Evolutionary conservation across 1,140 invertebrate genomes (phyloP).

Genomic region (Aphelinus atriplicis): DNA sequence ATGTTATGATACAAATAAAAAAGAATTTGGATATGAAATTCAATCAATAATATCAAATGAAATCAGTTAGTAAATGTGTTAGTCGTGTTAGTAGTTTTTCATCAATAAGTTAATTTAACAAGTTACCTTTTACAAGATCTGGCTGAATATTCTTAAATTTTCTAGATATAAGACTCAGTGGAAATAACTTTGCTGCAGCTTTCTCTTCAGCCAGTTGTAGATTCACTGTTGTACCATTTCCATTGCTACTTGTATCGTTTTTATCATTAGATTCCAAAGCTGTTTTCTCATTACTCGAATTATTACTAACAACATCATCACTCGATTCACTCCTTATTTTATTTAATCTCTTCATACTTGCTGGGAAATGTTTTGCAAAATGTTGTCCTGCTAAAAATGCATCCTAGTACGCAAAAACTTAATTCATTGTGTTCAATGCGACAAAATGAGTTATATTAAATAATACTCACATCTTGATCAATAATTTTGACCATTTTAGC

Average conservation of each 20-base stretch:
- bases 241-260: conserved; percentile 14
- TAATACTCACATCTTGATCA: conserved; percentile 64
- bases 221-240: conserved; percentile 31
- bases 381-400: conserved; percentile 82
- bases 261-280: not conserved
- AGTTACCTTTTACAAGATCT: conserved; percentile 54
- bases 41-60: too few species aligned
- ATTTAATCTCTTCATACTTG: conserved; percentile 63
- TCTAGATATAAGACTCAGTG: conserved; percentile 57
- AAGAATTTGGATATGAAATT: too few species aligned
- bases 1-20: too few species aligned
- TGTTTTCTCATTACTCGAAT: conserved; percentile 26
- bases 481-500: conserved; percentile 81
- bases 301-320: conserved; percentile 36
- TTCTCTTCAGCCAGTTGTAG: conserved; percentile 53
- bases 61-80: too few species aligned
- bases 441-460: not conserved
- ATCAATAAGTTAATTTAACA: not conserved
- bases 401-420: conserved; percentile 63
- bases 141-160: conserved; percentile 56
- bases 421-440: conserved; percentile 5
- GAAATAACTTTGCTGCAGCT: conserved; percentile 59
- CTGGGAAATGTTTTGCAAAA: conserved; percentile 81
- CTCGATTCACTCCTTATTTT: conserved; percentile 53
- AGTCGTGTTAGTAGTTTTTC: too few species aligned